phyloP scores from a whole-genome alignment of 1,140 invertebrate genomes.

The Platorchestia sp. region DNA sequence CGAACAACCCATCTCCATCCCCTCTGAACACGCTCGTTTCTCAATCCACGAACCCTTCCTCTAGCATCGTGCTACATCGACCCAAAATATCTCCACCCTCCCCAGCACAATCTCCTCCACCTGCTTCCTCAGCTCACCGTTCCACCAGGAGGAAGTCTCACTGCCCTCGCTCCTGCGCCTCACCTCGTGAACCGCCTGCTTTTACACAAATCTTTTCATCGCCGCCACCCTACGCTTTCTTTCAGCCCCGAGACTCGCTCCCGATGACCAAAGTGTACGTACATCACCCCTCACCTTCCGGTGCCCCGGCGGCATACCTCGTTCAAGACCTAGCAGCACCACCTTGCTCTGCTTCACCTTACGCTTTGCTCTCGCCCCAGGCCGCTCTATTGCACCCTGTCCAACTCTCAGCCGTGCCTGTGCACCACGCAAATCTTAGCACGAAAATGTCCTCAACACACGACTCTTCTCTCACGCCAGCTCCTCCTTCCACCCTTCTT shows the following conservation, averaged over 20 bases:
- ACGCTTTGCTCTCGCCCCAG: neutral
- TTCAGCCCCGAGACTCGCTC: neutral
- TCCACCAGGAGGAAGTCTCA: conserved; percentile 18
- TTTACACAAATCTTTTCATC: conserved; percentile 9
- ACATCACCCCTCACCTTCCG: neutral
- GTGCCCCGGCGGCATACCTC: neutral
- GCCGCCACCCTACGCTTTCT: conserved; percentile 33
- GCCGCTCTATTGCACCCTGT: neutral
- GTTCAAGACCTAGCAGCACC: neutral
- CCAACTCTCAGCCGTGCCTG: conserved; percentile 1
- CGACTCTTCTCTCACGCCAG: conserved; percentile 50
- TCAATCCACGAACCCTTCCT: conserved; percentile 24
- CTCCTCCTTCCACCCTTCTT: conserved; percentile 60
- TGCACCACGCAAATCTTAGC: conserved; percentile 22
- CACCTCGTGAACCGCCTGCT: neutral
- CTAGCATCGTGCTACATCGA: conserved; percentile 16
- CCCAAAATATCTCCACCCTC: neutral
- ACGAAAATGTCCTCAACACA: conserved; percentile 42
- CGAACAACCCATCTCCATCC: conserved; percentile 36
- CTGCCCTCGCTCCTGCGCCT: neutral
- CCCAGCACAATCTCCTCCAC: neutral
- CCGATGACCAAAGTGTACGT: neutral
- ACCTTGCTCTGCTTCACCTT: conserved; percentile 3
- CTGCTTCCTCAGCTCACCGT: neutral
- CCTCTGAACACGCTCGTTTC: conserved; percentile 17